Evolutionary conservation across 2,797 vertebrate species (phyloP).

Genomic region (Cercopithecus diana): DNA sequence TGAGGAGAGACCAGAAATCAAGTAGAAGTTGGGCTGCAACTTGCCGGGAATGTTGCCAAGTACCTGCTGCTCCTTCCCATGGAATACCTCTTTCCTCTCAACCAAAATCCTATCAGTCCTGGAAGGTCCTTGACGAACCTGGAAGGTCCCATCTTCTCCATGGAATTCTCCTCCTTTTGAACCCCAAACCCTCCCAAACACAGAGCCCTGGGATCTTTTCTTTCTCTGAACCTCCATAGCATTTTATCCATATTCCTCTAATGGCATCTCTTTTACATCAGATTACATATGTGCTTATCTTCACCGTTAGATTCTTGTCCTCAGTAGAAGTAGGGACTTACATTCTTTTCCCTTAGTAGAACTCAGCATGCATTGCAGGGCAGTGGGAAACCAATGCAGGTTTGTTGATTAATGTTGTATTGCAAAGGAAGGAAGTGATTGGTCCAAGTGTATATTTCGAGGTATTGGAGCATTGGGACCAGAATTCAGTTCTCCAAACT

Average conservation of each 20-base stretch:
- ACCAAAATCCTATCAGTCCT: neutral
- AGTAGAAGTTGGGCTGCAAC: neutral
- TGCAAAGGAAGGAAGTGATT: neutral
- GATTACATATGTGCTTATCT: neutral
- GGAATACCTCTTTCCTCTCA: neutral
- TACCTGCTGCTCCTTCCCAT: neutral
- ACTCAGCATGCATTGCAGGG: neutral
- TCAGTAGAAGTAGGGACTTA: neutral
- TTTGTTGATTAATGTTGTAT: neutral
- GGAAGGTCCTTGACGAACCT: neutral
- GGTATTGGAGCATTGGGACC: neutral
- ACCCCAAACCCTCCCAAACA: neutral
- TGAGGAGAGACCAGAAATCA: neutral
- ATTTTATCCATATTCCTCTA: neutral
- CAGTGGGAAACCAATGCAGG: neutral
- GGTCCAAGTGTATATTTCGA: neutral
- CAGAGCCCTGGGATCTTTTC: neutral
- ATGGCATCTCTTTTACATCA: neutral
- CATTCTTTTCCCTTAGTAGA: neutral
- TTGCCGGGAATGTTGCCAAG: neutral
- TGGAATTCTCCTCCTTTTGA: neutral
- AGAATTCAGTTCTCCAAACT: neutral
- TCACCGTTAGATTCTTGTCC: neutral
- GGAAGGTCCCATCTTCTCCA: neutral
- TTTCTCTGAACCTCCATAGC: neutral